Base-by-base conservation (phyloP, 2,888 invertebrate species). In the Carcina quercana region DNA sequence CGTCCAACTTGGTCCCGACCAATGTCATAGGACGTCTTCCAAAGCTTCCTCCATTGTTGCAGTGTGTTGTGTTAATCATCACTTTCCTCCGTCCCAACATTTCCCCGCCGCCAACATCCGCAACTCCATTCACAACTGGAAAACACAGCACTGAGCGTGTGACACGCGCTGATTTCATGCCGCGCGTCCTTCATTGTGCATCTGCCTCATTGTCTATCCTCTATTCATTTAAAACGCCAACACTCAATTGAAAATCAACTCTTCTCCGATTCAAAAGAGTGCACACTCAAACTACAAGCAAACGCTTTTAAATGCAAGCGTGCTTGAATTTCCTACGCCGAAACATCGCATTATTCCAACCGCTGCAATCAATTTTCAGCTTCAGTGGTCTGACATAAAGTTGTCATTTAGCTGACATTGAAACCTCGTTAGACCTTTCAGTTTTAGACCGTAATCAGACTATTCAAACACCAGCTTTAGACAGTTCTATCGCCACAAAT, bases 141-240 rank as follows among this genome's bases (percentile, higher is more conserved):
- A n/a, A n/a, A n/a, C n/a, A n/a, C n/a, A n/a, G n/a, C n/a, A n/a
- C n/a, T n/a, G n/a, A n/a, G n/a, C n/a, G n/a, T n/a, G n/a, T n/a
- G n/a, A n/a, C n/a, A n/a, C n/a, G n/a, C n/a, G n/a, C 51, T 60
- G 55, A 62, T 60, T 61, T 58, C 54, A 58, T 54, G 54, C 59
- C 56, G 59, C 61, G 59, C 55, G 61, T 61, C 57, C 46, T 51
- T 54, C 60, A 56, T 56, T 59, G 52, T 59, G 46, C 52, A 47
- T n/a, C n/a, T 50, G 50, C 53, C 51, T 60, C 54, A 68, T 69
- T 70, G 70, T n/a, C 22, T 7, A 5, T 32, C 7, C 11, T 24
- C 28, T 25, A 35, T 28, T 29, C 33, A 28, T 17, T 17, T 17
- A 7, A 17, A 17, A 25, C 19, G 11, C 43, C 45, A 30, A 26